A percentile compares a stretch with the other conserved stretches of the same genome.
These are phyloP conservation scores for Zaprionus capensis DNA, from an alignment of 1,140 invertebrate genomes.

Conservation along the genomic window DNA sequence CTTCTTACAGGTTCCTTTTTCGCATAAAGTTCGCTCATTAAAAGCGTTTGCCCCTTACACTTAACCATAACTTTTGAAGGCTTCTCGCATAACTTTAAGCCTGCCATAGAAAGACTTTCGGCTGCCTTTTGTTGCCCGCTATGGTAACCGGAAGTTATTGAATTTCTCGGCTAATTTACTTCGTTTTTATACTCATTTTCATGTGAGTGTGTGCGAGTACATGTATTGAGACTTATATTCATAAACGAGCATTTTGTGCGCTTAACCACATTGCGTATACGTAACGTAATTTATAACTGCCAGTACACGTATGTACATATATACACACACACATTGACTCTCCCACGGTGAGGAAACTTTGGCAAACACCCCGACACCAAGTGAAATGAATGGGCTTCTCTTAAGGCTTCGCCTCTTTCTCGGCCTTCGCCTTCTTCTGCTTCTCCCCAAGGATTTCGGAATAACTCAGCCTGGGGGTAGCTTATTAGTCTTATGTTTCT, in stretches of 20 bases:
- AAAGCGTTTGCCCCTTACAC: background rate
- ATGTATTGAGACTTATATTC: slow-evolving; percentile 53
- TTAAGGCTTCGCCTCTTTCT: background rate
- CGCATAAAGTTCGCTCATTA: background rate
- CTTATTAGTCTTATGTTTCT: slow-evolving; percentile 50
- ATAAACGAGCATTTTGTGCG: slow-evolving; percentile 71
- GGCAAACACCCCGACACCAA: slow-evolving; percentile 40
- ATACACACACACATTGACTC: background rate
- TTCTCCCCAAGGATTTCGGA: slow-evolving; percentile 27
- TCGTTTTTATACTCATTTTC: slow-evolving; percentile 49
- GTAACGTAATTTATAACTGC: slow-evolving; percentile 74
- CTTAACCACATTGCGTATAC: slow-evolving; percentile 72
- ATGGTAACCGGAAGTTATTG: slow-evolving; percentile 60
- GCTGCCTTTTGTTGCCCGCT: background rate
- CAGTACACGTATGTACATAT: slow-evolving; percentile 10
- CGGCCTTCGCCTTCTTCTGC: background rate
- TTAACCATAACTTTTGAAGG: slow-evolving; percentile 7
- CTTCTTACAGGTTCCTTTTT: background rate
- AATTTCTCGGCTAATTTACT: slow-evolving; percentile 76
- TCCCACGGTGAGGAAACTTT: slow-evolving; percentile 39
- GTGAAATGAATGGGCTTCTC: slow-evolving; percentile 24
- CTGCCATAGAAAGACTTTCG: background rate
- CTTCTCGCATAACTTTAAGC: background rate
- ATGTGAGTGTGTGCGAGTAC: background rate
- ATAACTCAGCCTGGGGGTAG: slow-evolving; percentile 41